phyloP scores from a whole-genome alignment of 2,113 vertebrate species.

The Laticauda laticaudata region DNA sequence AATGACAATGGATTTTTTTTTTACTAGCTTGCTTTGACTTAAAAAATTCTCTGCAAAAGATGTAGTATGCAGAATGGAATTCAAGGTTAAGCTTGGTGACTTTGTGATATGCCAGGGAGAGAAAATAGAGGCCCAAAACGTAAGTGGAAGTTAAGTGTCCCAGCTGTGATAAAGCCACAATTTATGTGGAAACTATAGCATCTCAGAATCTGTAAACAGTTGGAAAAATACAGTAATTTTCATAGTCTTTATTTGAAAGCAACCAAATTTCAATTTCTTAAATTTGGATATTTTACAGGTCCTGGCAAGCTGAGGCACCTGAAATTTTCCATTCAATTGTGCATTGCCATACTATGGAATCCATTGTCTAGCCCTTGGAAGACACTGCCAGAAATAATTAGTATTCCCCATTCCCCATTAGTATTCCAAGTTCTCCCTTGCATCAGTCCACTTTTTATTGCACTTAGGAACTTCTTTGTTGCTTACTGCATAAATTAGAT shows the following conservation, averaged over 20 bases:
- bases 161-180: background rate
- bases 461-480: background rate
- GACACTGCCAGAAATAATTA: background rate
- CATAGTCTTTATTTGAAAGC: background rate
- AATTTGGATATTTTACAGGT: background rate
- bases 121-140: background rate
- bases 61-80: background rate
- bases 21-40: too few relatives aligned
- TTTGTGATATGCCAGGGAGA: background rate
- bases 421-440: background rate
- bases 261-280: background rate
- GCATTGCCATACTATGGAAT: background rate
- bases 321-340: background rate
- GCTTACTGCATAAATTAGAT: background rate
- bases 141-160: background rate
- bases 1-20: background rate
- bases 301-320: background rate
- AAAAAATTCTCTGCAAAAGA: background rate
- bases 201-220: background rate
- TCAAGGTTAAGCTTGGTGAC: background rate
- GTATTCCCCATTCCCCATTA: background rate
- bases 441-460: background rate
- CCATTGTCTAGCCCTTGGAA: background rate
- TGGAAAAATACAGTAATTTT: background rate
- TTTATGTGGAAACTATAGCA: background rate